Conservation (phyloP, 2,888 invertebrate genomes). For the Phasia obesa region DNA sequence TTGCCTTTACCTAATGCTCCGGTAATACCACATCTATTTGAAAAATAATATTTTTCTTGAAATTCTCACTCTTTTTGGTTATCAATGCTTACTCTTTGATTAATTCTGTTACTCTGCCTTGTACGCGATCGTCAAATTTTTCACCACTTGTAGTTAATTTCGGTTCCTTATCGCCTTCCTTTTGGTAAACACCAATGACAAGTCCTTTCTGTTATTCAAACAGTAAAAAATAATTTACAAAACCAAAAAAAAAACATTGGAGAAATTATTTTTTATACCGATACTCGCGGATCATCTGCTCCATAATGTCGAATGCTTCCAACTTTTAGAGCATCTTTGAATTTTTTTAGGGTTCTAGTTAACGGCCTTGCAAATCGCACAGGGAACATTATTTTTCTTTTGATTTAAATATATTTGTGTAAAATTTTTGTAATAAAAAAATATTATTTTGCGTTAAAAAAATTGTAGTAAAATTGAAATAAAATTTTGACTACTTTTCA, state of each 20-base stretch:
- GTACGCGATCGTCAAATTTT: slow-evolving; percentile 83
- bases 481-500: slow-evolving; percentile 69
- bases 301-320: slow-evolving; percentile 52
- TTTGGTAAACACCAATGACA: slow-evolving; percentile 84
- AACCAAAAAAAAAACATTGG: background rate
- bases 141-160: slow-evolving; percentile 83
- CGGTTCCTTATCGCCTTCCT: slow-evolving; percentile 81
- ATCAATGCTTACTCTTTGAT: slow-evolving; percentile 81
- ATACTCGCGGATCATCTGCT: slow-evolving; percentile 71
- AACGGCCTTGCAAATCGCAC: slow-evolving; percentile 67
- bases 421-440: slow-evolving; percentile 62
- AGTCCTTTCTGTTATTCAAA: slow-evolving; percentile 82
- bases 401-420: slow-evolving; percentile 63
- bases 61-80: background rate
- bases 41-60: background rate
- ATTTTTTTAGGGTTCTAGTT: slow-evolving; percentile 65
- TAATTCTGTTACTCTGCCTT: slow-evolving; percentile 83
- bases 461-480: slow-evolving; percentile 70
- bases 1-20: slow-evolving; percentile 79
- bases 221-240: background rate
- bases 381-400: slow-evolving; percentile 69
- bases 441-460: slow-evolving; percentile 69
- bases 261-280: slow-evolving; percentile 58
- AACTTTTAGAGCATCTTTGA: slow-evolving; percentile 24
- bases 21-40: slow-evolving; percentile 71